phyloP scores from a whole-genome alignment of 2,888 invertebrate species.

The Lasioglossum villosulum region DNA sequence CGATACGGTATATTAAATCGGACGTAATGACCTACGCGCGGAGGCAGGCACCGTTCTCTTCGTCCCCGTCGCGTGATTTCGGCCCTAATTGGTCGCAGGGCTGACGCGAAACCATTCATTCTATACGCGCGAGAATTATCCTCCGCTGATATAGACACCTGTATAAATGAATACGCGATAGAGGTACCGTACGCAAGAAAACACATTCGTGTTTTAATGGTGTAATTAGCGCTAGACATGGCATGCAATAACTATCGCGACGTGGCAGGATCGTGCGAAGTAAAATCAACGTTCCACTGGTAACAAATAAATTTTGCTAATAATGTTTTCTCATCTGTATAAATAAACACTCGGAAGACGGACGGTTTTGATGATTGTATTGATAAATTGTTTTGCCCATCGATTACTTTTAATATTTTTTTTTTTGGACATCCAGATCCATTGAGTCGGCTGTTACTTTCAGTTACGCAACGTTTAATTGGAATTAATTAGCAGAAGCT shows the following conservation, averaged over 20 bases:
- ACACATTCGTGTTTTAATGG: background rate
- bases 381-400: background rate
- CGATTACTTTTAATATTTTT: no score
- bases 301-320: background rate
- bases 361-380: background rate
- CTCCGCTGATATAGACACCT: background rate
- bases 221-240: background rate
- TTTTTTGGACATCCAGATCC: background rate
- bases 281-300: background rate
- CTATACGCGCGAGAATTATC: background rate
- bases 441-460: background rate
- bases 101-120: slow-evolving; percentile 8
- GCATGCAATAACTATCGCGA: background rate
- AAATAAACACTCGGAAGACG: background rate
- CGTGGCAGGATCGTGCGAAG: background rate
- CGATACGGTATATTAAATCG: slow-evolving; percentile 60
- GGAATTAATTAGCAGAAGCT: background rate
- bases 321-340: background rate
- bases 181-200: background rate
- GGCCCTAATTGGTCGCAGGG: slow-evolving; percentile 2
- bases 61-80: background rate
- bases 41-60: slow-evolving; percentile 24
- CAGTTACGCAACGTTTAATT: background rate
- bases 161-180: slow-evolving; percentile 2
- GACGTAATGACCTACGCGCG: slow-evolving; percentile 50